Conservation (phyloP, 2,113 vertebrate species). For the Centropus unirufus region DNA sequence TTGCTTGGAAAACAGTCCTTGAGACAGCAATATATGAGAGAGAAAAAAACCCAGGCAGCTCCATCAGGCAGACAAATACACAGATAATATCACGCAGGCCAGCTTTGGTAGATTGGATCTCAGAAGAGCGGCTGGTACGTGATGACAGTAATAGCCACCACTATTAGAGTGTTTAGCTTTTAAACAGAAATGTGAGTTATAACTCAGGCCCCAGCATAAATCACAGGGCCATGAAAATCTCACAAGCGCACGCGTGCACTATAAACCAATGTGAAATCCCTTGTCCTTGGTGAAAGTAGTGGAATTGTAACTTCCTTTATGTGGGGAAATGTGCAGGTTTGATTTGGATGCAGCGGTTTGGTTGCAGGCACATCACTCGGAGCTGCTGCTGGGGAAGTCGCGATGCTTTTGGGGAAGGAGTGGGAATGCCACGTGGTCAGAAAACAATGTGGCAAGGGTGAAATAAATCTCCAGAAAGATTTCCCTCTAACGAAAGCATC, state of each 20-base stretch:
- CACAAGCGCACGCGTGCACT: neutral
- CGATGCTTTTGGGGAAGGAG: neutral
- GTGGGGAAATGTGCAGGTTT: neutral
- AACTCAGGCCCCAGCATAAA: conserved; percentile 30
- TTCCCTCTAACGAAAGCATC: no score
- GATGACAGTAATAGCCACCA: conserved; percentile 61
- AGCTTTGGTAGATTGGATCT: conserved; percentile 28
- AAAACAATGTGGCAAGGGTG: neutral
- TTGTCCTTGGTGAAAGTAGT: neutral
- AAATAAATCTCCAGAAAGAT: neutral
- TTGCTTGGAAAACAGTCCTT: conserved; percentile 64
- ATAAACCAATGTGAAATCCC: neutral
- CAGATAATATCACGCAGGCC: conserved; percentile 11
- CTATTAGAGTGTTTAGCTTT: conserved; percentile 60
- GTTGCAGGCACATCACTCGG: neutral
- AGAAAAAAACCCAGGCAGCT: conserved; percentile 16
- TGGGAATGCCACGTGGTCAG: neutral
- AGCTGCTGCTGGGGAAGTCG: neutral
- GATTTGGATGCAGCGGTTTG: neutral
- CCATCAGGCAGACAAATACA: conserved; percentile 39
- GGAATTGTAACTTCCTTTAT: neutral
- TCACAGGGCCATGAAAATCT: conserved; percentile 14
- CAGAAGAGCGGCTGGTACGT: neutral
- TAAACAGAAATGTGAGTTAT: conserved; percentile 62
- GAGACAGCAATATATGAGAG: conserved; percentile 37